Percentiles rank a stretch among this genome's conserved stretches.
These are phyloP conservation scores for Larimichthys crocea DNA, from an alignment of 2,113 vertebrate genomes.

Conservation along the genomic window DNA sequence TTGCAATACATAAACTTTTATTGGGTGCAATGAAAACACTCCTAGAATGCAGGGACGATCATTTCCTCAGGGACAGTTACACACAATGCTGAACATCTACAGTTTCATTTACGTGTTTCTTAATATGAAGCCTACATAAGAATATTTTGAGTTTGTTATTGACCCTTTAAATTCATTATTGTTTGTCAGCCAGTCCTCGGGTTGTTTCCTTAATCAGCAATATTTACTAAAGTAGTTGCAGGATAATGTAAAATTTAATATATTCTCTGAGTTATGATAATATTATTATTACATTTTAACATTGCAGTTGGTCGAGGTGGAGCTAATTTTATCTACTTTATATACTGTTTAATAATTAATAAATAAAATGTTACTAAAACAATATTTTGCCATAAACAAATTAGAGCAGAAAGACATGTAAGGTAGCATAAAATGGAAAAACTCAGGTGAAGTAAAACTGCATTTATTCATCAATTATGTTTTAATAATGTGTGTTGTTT, in stretches of 20 bases:
- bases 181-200: neutral
- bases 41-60: neutral
- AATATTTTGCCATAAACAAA: no score
- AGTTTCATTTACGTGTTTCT: neutral
- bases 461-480: no score
- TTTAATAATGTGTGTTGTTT: no score
- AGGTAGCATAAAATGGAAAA: no score
- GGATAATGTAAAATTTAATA: neutral
- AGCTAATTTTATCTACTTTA: no score
- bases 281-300: no score
- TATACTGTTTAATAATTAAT: no score
- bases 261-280: neutral
- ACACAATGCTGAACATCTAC: neutral
- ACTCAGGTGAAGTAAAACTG: no score
- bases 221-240: neutral
- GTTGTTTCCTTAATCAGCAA: neutral
- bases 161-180: neutral
- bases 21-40: conserved; percentile 37
- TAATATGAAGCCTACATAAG: neutral
- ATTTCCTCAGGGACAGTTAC: conserved; percentile 8
- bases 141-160: neutral
- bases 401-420: no score
- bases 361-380: no score
- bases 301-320: no score
- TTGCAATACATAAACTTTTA: conserved; percentile 49